These are phyloP conservation scores for Caligus rogercresseyi DNA, from an alignment of 1,140 invertebrate species.

Conservation along the genomic window DNA sequence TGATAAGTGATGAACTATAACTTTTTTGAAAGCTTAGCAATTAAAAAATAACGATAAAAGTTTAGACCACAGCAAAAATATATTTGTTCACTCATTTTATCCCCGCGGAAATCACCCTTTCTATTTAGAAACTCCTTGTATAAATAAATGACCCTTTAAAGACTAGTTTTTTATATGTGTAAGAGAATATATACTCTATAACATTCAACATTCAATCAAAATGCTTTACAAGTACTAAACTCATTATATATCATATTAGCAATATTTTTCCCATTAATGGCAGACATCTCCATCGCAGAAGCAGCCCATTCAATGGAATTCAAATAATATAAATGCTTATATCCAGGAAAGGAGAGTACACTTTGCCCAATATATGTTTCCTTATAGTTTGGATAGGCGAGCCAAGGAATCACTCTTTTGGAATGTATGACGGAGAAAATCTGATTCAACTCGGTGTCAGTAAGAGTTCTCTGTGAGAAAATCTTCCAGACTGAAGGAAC, in stretches of 20 bases:
- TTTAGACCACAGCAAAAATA: too few species aligned
- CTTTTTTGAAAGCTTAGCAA: too few species aligned
- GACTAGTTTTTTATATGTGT: too few species aligned
- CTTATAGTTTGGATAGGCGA: slow-evolving; percentile 32
- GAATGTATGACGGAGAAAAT: slow-evolving; percentile 27
- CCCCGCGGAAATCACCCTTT: too few species aligned
- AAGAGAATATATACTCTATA: too few species aligned
- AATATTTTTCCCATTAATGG: slow-evolving; percentile 30
- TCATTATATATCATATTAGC: slow-evolving; percentile 24
- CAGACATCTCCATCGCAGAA: slow-evolving; percentile 33
- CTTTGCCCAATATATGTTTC: slow-evolving; percentile 22
- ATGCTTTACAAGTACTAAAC: too few species aligned
- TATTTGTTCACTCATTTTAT: too few species aligned
- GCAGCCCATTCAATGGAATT: slow-evolving; percentile 33
- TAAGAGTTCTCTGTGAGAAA: slow-evolving; percentile 27
- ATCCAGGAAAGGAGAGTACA: slow-evolving; percentile 28
- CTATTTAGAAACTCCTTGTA: too few species aligned
- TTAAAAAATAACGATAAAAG: too few species aligned
- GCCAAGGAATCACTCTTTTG: slow-evolving; percentile 28
- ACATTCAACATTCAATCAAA: too few species aligned
- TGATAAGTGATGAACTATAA: too few species aligned
- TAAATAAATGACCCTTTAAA: too few species aligned
- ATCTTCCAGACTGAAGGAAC: slow-evolving; percentile 27
- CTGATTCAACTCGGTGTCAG: slow-evolving; percentile 25
- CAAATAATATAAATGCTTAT: slow-evolving; percentile 30